These are phyloP conservation scores for Bacillus rossius DNA, from an alignment of 1,140 invertebrate genomes.

Conservation along the genomic window DNA sequence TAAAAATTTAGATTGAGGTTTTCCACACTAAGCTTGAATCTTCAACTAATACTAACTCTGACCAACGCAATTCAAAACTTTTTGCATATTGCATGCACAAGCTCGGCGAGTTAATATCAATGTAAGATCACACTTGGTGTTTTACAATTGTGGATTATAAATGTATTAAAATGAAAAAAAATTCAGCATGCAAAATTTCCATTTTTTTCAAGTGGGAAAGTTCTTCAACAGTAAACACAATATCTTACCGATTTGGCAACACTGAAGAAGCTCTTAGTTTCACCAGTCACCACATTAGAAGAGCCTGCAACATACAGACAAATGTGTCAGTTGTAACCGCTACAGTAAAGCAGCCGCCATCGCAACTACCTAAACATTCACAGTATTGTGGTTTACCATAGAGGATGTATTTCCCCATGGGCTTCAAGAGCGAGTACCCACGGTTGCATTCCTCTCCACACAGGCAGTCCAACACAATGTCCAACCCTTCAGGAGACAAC, in stretches of 20 bases:
- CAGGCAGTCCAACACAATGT: slow-evolving; percentile 82
- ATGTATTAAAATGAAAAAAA: no score
- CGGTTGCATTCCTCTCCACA: slow-evolving; percentile 85
- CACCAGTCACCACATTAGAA: slow-evolving; percentile 79
- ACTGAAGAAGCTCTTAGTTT: slow-evolving; percentile 85
- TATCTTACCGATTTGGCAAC: slow-evolving; percentile 71
- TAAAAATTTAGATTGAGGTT: no score
- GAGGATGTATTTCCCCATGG: slow-evolving; percentile 84
- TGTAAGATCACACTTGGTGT: no score
- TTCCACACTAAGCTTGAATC: no score
- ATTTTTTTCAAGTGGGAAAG: no score
- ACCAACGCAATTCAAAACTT: no score
- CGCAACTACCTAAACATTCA: neutral
- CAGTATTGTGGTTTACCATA: slow-evolving; percentile 55
- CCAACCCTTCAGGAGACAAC: slow-evolving; percentile 71
- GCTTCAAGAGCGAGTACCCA: slow-evolving; percentile 77
- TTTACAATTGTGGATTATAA: no score
- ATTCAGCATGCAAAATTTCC: no score
- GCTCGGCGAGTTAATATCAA: no score
- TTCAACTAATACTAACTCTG: no score
- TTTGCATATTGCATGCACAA: no score
- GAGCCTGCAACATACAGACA: slow-evolving; percentile 49
- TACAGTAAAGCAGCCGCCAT: neutral
- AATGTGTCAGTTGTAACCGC: neutral
- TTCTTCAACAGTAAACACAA: no score